Percentiles rank a stretch among this genome's conserved stretches.
These are phyloP conservation scores for Brachionus sp. DNA, from an alignment of 1,140 invertebrate species.

Conservation along the genomic window DNA sequence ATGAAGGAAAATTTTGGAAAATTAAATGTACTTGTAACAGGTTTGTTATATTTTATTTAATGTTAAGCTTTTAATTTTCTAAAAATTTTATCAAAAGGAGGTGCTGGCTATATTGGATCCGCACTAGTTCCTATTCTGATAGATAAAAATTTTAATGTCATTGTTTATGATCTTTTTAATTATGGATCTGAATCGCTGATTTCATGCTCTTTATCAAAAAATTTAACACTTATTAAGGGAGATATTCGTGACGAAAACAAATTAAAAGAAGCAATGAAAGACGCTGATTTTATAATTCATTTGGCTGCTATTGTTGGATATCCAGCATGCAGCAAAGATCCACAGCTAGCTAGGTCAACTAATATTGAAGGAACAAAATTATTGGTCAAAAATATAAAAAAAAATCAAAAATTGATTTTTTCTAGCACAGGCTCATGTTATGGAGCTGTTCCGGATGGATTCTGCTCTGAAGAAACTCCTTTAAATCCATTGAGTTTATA, in stretches of 20 bases:
- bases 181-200: conserved; percentile 50
- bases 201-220: conserved; percentile 17
- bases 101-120: conserved; percentile 52
- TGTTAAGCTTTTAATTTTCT: not conserved
- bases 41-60: no score
- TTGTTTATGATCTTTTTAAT: conserved; percentile 50
- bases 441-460: conserved; percentile 48
- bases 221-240: conserved; percentile 49
- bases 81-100: conserved; percentile 46
- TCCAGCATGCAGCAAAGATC: conserved; percentile 51
- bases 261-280: conserved; percentile 46
- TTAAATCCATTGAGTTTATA: conserved; percentile 50
- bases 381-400: conserved; percentile 47
- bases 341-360: conserved; percentile 47
- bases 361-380: conserved; percentile 49
- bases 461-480: conserved; percentile 50
- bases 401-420: conserved; percentile 50
- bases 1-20: no score
- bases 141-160: conserved; percentile 49
- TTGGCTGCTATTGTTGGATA: conserved; percentile 52
- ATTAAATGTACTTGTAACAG: no score
- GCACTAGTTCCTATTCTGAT: conserved; percentile 50
- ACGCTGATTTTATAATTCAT: conserved; percentile 50
- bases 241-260: conserved; percentile 48
- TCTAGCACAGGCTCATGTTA: conserved; percentile 52